Evolutionary conservation across 2,888 invertebrate genomes (phyloP), one percentile per base, ranked within the genome.

Genomic region (Agonopterix subpropinquella): DNA sequence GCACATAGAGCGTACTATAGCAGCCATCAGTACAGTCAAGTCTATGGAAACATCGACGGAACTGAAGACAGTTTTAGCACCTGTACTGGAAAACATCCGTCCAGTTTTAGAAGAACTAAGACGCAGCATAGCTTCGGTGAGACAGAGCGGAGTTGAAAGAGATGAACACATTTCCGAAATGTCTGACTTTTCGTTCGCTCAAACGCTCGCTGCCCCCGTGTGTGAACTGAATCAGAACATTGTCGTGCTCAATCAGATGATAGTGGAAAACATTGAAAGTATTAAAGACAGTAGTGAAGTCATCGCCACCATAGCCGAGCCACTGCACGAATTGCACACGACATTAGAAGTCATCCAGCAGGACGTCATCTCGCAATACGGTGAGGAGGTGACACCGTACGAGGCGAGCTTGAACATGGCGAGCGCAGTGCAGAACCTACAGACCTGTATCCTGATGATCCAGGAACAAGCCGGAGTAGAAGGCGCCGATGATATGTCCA

Each of bases 401-500:
- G 73, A 78, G 35, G 61, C 79, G 2, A 75, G 64, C 52, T 46
- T 69, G 5, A 78, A 76, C 48, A 70, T 88, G 43, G 85, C 80
- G 36, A 80, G 68, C 53, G 77, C 75, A 7, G 75, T 84, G 36
- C 77, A 85, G 65, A 82, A 70, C 56, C 55, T 88, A 37, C 79
- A 87, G 57, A 84, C 77, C 54, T 88, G 87, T 59, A 80, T 90
- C 44, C 60, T 89, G 8, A 68, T 88, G 54, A 79, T 90, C 56
- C 77, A 86, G 52, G 86, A 90, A 61, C 84, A 89, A 58, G 64
- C 64, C 54, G 68, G 80, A 52, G 52, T 91, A 39, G 91, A 92
- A 64, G 80, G 73, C 8, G 64, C 74, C 4, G 85, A 83, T 36
- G 90, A 91, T 42, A 75, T 91, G 62, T 90, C 91, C 4, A 89